These are phyloP conservation scores for Drosophila pseudoobscura DNA, from an alignment of 1,140 invertebrate genomes.

Conservation along the genomic window DNA sequence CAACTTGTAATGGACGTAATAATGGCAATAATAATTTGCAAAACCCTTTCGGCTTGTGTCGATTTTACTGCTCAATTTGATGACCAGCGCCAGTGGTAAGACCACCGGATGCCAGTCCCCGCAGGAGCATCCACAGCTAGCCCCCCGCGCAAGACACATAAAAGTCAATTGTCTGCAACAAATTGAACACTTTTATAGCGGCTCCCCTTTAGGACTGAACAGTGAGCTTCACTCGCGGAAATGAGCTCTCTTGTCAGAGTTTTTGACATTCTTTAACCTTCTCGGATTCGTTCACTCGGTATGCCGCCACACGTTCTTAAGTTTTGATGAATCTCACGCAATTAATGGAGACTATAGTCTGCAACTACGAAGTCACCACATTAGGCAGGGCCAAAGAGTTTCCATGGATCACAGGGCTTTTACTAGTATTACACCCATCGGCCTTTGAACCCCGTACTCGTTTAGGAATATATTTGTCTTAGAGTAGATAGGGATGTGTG, in stretches of 20 bases:
- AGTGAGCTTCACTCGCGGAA: constrained; percentile 11
- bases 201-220: constrained; percentile 24
- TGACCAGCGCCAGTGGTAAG: constrained; percentile 31
- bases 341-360: too few relatives aligned
- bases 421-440: too few relatives aligned
- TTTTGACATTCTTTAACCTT: too few relatives aligned
- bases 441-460: too few relatives aligned
- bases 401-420: too few relatives aligned
- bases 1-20: constrained; percentile 69
- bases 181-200: constrained; percentile 63
- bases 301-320: too few relatives aligned
- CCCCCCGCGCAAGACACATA: constrained; percentile 26
- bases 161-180: constrained; percentile 68
- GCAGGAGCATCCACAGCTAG: constrained; percentile 6
- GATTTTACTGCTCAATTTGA: constrained; percentile 75
- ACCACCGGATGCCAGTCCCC: neutral
- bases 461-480: too few relatives aligned
- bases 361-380: too few relatives aligned
- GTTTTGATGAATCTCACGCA: too few relatives aligned
- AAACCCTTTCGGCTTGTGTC: constrained; percentile 68
- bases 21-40: constrained; percentile 78
- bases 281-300: too few relatives aligned
- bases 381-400: too few relatives aligned
- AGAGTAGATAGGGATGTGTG: too few relatives aligned
- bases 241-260: neutral